phyloP scores from a whole-genome alignment of 2,888 invertebrate species.

The Eilema caniola region DNA sequence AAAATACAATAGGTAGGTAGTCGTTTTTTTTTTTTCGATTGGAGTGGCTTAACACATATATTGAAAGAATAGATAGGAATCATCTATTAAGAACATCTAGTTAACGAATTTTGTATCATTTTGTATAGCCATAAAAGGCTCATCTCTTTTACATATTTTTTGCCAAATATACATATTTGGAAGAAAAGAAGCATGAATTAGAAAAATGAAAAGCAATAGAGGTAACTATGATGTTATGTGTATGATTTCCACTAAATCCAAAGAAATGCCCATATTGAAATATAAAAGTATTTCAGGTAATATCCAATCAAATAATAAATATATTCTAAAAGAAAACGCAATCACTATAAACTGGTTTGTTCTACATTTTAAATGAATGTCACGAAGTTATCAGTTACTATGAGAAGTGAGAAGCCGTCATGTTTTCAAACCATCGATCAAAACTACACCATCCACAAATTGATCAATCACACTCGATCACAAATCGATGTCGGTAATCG shows the following conservation, averaged over 20 bases:
- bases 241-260: background rate
- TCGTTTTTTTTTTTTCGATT: no score
- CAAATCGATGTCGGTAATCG: slow-evolving; percentile 76
- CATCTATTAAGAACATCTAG: no score
- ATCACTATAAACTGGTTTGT: background rate
- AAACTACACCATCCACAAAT: slow-evolving; percentile 47
- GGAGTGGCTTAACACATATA: no score
- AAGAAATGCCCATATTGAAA: background rate
- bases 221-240: no score
- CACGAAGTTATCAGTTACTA: background rate
- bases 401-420: background rate
- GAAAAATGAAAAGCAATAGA: no score
- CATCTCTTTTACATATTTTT: no score
- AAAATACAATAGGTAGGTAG: no score
- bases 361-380: background rate
- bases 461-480: slow-evolving; percentile 64
- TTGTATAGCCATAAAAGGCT: no score
- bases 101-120: no score
- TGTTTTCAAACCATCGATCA: slow-evolving; percentile 26
- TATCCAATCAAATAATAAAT: background rate
- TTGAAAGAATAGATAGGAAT: no score
- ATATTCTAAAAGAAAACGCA: background rate
- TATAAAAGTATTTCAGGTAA: background rate
- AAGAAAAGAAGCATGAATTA: no score
- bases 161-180: no score